phyloP scores from a whole-genome alignment of 1,140 invertebrate genomes.

The Patella vulgata region DNA sequence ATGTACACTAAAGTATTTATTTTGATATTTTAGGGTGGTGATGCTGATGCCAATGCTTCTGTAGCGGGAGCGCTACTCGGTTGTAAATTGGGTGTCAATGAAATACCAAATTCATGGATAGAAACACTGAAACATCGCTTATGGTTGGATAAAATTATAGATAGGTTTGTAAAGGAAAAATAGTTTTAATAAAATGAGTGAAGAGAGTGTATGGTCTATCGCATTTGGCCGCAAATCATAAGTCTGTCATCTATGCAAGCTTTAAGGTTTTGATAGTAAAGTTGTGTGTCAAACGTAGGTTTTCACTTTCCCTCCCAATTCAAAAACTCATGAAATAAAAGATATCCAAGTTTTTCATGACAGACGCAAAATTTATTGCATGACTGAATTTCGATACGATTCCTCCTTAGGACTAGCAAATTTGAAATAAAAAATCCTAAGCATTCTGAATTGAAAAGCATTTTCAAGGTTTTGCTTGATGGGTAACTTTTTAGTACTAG shows the following conservation, averaged over 20 bases:
- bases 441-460: too few relatives aligned
- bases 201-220: background rate
- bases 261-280: background rate
- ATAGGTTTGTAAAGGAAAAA: constrained; percentile 37
- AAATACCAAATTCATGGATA: constrained; percentile 55
- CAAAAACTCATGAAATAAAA: too few relatives aligned
- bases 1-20: too few relatives aligned
- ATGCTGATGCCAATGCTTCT: constrained; percentile 61
- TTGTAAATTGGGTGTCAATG: constrained; percentile 57
- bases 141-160: constrained; percentile 56
- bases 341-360: too few relatives aligned
- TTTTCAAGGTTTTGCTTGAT: too few relatives aligned
- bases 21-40: constrained; percentile 50
- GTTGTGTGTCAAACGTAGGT: background rate
- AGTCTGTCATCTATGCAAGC: background rate
- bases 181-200: background rate
- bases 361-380: too few relatives aligned
- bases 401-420: too few relatives aligned
- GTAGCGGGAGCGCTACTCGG: constrained; percentile 60
- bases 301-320: background rate
- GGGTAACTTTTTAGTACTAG: too few relatives aligned
- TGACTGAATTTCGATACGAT: too few relatives aligned
- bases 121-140: constrained; percentile 42
- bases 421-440: too few relatives aligned
- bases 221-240: background rate